Evolutionary conservation across 2,888 invertebrate genomes (phyloP), one percentile per base, ranked within the genome.

Genomic region (Periphyllus acericola): DNA sequence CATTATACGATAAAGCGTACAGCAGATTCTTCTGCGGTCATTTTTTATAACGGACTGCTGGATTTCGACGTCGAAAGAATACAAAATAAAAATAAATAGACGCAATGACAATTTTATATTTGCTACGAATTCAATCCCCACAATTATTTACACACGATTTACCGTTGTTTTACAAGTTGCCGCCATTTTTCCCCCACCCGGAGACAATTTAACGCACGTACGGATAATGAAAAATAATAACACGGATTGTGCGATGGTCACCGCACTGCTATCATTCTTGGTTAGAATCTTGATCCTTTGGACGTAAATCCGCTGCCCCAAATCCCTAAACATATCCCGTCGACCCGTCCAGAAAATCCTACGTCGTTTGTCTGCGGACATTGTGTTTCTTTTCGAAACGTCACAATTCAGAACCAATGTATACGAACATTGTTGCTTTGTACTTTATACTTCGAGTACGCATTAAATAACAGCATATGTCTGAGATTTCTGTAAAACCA

Each of bases 161-260:
- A 32, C 46, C 0, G 46, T 66, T 32, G 66, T 84, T 76, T 75
- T 76, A 76, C 66, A 66, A 66, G 40, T 76, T 60, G 75, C 8
- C 83, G 74, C 11, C 75, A 34, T 74, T 74, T 66, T 52, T 83
- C 66, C 25, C 66, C 60, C 55, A 1, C n/a, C 14, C n/a, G 34
- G 40, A 32, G 66, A 66, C 84, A 76, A 75, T 78, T 79, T 55
- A 21, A 86, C 71, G 36, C 52, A 29, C 85, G 52, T 52, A 36
- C 78, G 29, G 29, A 71, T 86, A 86, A 86, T 79, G 85, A 86
- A 86, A 86, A 86, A 86, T 86, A 86, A 86, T 86, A 86, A 86
- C 79, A 55, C 14, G 25, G 85, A 79, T 86, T 86, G 71, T 86
- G 71, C 71, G 71, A 71, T 25, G 79, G 85, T 36, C 78, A 55